Evolutionary conservation across 2,888 invertebrate genomes (phyloP), one percentile per base, ranked within the genome.

Genomic region (Dryomyza anilis): DNA sequence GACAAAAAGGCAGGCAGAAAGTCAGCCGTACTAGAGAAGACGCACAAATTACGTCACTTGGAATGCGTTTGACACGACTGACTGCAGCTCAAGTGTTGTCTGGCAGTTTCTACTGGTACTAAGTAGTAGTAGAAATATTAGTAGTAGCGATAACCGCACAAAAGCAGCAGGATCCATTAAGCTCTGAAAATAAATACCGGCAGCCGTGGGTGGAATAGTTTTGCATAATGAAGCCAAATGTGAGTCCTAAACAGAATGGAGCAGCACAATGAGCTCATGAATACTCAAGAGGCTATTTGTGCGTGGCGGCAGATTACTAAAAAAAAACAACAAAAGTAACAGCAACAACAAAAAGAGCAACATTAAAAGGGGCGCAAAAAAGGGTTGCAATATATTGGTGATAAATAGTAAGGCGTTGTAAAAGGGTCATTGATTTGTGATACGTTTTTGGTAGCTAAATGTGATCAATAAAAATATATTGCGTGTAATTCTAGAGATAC

Each of bases 41-140:
- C 52, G 52, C n/a, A 52, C 60, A 50, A 36, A 60, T 53, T 29
- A 39, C 61, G 52, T 61, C 43, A 61, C 61, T 52, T 25, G 53
- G 43, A 61, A 43, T 30, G 10, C 25, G n/a, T 23, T 19, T n/a
- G 14, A 23, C 1, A 12, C 21, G 21, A 2, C 7, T 36, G 7
- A 14, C 14, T 33, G 33, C n/a, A 2, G 10, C 3, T 43, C 7
- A 16, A 2, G n/a, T n/a, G 5, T n/a, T 39, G n/a, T 5, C n/a
- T 14, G 7, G 1, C 2, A 43, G 43, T n/a, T n/a, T n/a, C n/a
- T n/a, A n/a, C n/a, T n/a, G n/a, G n/a, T n/a, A n/a, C n/a, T n/a
- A n/a, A n/a, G n/a, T n/a, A n/a, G n/a, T n/a, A n/a, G n/a, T n/a
- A n/a, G n/a, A n/a, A n/a, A n/a, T n/a, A n/a, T n/a, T n/a, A n/a